Percentiles rank a stretch among this genome's conserved stretches.
These are phyloP conservation scores for Cephus sareptanus DNA, from an alignment of 2,888 invertebrate genomes.

Conservation along the genomic window DNA sequence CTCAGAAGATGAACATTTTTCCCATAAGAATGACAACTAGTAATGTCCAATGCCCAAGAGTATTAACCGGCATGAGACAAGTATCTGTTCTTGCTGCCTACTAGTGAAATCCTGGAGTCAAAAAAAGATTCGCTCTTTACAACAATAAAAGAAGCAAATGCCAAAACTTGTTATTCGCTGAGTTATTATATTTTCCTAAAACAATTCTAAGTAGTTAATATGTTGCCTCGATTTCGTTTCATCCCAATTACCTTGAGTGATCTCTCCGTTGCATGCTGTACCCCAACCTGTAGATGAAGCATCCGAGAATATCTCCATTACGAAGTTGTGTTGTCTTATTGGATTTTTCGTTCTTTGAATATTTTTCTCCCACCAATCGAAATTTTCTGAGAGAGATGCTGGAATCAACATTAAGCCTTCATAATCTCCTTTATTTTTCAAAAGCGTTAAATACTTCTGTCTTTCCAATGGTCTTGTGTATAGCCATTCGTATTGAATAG, in stretches of 20 bases:
- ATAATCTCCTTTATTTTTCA: slow-evolving; percentile 18
- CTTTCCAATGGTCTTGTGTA: slow-evolving; percentile 20
- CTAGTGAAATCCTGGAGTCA: too few species aligned
- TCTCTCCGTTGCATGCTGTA: too few species aligned
- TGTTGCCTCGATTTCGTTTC: slow-evolving; percentile 9
- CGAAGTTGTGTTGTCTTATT: slow-evolving; percentile 15
- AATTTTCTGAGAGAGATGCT: slow-evolving; percentile 14
- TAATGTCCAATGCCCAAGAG: too few species aligned
- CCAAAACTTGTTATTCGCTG: too few species aligned
- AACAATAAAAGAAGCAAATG: too few species aligned
- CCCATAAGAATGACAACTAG: too few species aligned
- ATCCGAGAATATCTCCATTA: slow-evolving; percentile 14
- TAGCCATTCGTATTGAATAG: slow-evolving; percentile 19
- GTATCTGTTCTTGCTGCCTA: too few species aligned
- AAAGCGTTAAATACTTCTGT: slow-evolving; percentile 12
- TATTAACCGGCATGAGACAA: too few species aligned
- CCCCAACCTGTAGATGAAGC: too few species aligned
- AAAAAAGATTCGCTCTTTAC: too few species aligned
- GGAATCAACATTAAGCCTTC: slow-evolving; percentile 16
- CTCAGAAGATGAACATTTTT: too few species aligned
- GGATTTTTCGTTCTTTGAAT: slow-evolving; percentile 11
- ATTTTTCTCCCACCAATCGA: slow-evolving; percentile 21
- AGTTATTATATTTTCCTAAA: too few species aligned
- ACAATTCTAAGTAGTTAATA: slow-evolving; percentile 5
- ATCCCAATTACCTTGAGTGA: slow-evolving; percentile 13